Percentiles rank a stretch among this genome's conserved stretches.
phyloP scores from a whole-genome alignment of 2,888 invertebrate species.

The Drosophila anceps region DNA sequence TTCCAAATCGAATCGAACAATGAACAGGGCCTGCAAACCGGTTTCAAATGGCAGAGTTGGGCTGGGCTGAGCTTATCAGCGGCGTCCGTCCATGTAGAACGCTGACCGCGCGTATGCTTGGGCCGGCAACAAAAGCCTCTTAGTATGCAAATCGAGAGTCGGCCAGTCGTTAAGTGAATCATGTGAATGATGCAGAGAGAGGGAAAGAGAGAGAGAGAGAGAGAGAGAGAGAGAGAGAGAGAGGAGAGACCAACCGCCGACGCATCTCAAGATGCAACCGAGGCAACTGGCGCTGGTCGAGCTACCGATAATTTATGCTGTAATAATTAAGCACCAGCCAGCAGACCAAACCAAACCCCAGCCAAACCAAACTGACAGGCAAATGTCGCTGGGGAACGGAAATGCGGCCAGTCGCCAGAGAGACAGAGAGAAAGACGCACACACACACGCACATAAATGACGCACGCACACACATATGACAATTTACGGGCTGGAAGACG shows the following conservation, averaged over 20 bases:
- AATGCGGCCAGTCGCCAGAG: constrained; percentile 50
- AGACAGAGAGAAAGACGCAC: constrained; percentile 13
- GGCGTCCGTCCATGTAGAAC: constrained; percentile 6
- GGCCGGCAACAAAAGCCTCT: constrained; percentile 64
- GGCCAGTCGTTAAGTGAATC: constrained; percentile 61
- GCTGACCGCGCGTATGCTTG: constrained; percentile 41
- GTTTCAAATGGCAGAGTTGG: constrained; percentile 24
- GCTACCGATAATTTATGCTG: constrained; percentile 75
- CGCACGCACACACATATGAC: constrained; percentile 34
- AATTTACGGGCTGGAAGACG: constrained; percentile 48
- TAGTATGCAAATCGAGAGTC: constrained; percentile 75
- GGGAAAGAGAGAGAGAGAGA: not conserved
- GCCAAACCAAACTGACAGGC: constrained; percentile 62
- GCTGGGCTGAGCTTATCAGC: constrained; percentile 43
- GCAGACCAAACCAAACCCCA: constrained; percentile 25
- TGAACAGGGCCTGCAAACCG: constrained; percentile 47
- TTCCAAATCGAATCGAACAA: constrained; percentile 24
- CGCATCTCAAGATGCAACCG: constrained; percentile 65
- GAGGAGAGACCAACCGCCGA: constrained; percentile 27
- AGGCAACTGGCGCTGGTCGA: constrained; percentile 21
- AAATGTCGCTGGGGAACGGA: constrained; percentile 57
- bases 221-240: not conserved
- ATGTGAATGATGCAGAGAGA: constrained; percentile 52
- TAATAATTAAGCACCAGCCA: constrained; percentile 74
- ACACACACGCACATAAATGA: constrained; percentile 17